These are phyloP conservation scores for Zootoca vivipara DNA, from an alignment of 2,113 vertebrate genomes.

Conservation along the genomic window DNA sequence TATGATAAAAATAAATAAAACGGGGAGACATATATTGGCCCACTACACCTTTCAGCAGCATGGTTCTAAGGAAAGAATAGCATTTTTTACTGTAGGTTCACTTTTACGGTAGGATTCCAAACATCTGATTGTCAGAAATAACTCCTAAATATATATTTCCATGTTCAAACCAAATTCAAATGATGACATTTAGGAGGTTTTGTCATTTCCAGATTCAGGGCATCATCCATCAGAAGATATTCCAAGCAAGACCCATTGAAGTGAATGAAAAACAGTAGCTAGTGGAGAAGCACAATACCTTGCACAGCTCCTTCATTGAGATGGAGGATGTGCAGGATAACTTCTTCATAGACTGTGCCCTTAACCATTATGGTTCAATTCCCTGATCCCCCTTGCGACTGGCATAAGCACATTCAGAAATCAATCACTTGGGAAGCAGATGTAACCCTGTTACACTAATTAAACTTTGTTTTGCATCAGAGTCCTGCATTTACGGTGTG, in stretches of 20 bases:
- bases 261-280: neutral
- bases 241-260: neutral
- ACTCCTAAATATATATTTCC: neutral
- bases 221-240: neutral
- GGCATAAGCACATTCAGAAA: slow-evolving; percentile 36
- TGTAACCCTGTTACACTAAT: slow-evolving; percentile 69
- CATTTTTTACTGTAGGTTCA: neutral
- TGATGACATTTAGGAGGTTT: neutral
- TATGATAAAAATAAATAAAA: neutral
- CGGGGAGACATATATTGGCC: neutral
- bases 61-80: neutral
- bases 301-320: neutral
- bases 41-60: neutral
- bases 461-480: slow-evolving; percentile 76
- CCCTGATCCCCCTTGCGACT: slow-evolving; percentile 29
- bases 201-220: neutral
- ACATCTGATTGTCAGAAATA: neutral
- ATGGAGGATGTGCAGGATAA: rapidly evolving
- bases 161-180: neutral
- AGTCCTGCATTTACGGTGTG: slow-evolving; percentile 70
- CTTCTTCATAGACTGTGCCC: neutral
- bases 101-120: neutral
- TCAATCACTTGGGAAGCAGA: slow-evolving; percentile 59
- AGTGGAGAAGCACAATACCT: neutral
- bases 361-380: slow-evolving; percentile 6